Evolutionary conservation across 2,888 invertebrate species (phyloP), one percentile per base, ranked within the genome.

Genomic region (Drosophila quinaria): DNA sequence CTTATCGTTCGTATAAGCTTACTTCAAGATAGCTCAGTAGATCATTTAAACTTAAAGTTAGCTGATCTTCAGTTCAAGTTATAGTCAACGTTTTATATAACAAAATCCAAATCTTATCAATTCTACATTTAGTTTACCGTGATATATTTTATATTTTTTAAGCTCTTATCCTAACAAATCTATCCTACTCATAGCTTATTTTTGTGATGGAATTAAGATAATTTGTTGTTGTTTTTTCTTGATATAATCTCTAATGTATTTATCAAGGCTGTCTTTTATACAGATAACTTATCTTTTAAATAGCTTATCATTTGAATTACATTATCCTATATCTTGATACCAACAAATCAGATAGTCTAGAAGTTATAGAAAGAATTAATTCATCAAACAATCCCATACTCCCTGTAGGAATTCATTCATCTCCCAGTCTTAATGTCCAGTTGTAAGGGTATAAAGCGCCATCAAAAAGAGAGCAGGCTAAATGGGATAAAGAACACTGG

Each of bases 401-500:
- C 37, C 37, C 13, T 5, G 29, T 50, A 9, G 10, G 25, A 52
- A 25, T 2, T 5, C 1, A 1, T 39, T 25, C 11, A 39, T 11
- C 15, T 4, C n/a, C 8, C 4, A 25, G 56, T 25, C 13, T 1
- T 6, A 33, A 17, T 44, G 22, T 15, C 25, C 25, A 17, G 8
- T 4, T 10, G 31, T 11, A 39, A 31, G 47, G 4, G 41, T 41
- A 49, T 35, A 13, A 6, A 37, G 31, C n/a, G 2, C 10, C 19
- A 22, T 1, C 13, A 9, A 56, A 25, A 51, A 15, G 31, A 33
- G 39, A 44, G 61, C 55, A 6, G 41, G 42, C 54, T 52, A 42
- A 56, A 56, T 52, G 51, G 62, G 39, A 51, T 61, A 56, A 69
- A 55, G 46, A 51, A 50, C 19, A 52, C 59, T 42, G 41, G 9